These are phyloP conservation scores for Pristionchus arcanus DNA, from an alignment of 2,888 invertebrate genomes.

Conservation along the genomic window DNA sequence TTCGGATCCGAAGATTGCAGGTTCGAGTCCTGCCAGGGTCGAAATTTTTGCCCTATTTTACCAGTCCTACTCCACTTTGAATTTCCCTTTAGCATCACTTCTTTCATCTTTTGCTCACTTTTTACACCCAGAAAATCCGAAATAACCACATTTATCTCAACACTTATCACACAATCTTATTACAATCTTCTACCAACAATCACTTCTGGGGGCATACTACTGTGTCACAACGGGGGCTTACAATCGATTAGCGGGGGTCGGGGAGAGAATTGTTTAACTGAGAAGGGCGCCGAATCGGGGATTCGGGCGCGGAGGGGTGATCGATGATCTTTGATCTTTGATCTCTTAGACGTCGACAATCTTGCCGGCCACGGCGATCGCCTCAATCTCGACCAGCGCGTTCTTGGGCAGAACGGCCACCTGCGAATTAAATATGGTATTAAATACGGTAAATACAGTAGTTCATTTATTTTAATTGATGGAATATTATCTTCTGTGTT, in stretches of 20 bases:
- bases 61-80: not conserved
- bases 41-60: constrained; percentile 46
- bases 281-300: not conserved
- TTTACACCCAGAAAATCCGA: not conserved
- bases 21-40: constrained; percentile 76
- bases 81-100: not conserved
- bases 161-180: constrained; percentile 3
- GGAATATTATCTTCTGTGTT: no score
- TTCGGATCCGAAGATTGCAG: constrained; percentile 78
- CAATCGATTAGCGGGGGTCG: not conserved
- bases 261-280: not conserved
- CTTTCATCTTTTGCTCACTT: not conserved
- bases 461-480: no score
- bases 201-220: not conserved
- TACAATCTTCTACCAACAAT: not conserved
- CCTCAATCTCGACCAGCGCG: constrained; percentile 85
- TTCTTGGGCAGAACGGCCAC: constrained; percentile 76
- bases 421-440: constrained; percentile 46
- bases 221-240: not conserved
- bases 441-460: not conserved
- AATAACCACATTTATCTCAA: not conserved
- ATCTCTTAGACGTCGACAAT: constrained; percentile 64
- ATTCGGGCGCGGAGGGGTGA: not conserved
- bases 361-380: constrained; percentile 84
- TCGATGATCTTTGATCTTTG: constrained; percentile 26